Base-by-base conservation (phyloP, 1,140 invertebrate species). In the Oscheius sp. region DNA sequence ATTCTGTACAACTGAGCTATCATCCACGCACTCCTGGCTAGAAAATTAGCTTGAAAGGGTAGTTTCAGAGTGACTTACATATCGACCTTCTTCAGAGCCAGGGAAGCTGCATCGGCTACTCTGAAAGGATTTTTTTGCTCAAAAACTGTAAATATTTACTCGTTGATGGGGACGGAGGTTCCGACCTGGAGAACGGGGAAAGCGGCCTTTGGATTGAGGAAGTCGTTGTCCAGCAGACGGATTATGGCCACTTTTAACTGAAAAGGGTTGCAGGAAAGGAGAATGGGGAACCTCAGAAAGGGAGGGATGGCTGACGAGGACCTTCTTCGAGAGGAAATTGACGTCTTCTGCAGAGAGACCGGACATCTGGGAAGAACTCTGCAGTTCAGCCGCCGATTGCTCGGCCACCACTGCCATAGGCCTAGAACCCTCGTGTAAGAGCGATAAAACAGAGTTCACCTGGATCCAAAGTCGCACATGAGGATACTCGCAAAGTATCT, bases 1-100 rank as follows among this genome's bases (percentile, higher is more conserved):
- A 13, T 52, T 55, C 20, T 63, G 45, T 1, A 71, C 46, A 3
- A 71, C 69, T 7, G 1, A 13, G n/a, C 3, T 34, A 2, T 64
- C 46, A 15, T 71, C 52, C 1, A 71, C 52, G 20, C 58, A 52
- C 2, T 28, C n/a, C 45, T 71, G 52, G 7, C 35, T 68, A 4
- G 66, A 26, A 20, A 45, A 45, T 45, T 23, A 15, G 18, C 18
- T 45, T 45, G 0, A 45, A 45, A 45, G 18, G 42, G 42, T 23
- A 45, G 23, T 45, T 45, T 18, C 42, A 15, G 23, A 45, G 42
- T 23, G 42, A 45, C 42, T 45, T 45, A 45, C 42, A 63, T 63
- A 26, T 63, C 61, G 10, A 71, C 36, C 34, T 71, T 71, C 29
- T 71, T 71, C 28, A 71, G 28, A 18, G 58, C n/a, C 28, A 29